These are phyloP conservation scores for Anarrhichthys ocellatus DNA, from an alignment of 2,113 vertebrate species.

Conservation along the genomic window DNA sequence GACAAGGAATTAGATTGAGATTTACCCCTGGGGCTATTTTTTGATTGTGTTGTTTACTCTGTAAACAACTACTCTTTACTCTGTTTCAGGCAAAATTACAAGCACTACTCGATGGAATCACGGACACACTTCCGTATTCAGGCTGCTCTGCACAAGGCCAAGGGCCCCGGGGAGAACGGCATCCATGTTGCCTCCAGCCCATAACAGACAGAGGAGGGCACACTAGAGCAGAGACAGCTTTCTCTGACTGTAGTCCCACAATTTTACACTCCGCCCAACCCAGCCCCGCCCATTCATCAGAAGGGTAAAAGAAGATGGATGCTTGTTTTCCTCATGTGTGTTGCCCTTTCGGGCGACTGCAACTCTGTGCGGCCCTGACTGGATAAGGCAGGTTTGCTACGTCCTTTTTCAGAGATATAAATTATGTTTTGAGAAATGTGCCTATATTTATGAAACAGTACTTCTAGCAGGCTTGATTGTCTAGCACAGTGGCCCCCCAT, in stretches of 20 bases:
- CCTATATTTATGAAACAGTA: constrained; percentile 51
- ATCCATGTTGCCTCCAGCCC: constrained; percentile 79
- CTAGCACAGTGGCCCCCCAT: constrained; percentile 23
- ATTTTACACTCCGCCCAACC: constrained; percentile 47
- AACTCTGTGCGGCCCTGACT: constrained; percentile 39
- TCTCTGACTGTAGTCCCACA: constrained; percentile 41
- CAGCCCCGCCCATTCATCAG: constrained; percentile 21
- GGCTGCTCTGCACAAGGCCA: constrained; percentile 93
- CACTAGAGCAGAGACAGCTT: constrained; percentile 44
- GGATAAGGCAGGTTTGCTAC: constrained; percentile 1
- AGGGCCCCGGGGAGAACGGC: constrained; percentile 84
- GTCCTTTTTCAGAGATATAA: constrained; percentile 25
- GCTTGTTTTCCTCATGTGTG: constrained; percentile 26
- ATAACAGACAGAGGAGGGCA: constrained; percentile 57
- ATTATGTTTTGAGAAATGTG: constrained; percentile 47
- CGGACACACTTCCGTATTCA: constrained; percentile 98
- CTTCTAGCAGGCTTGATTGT: constrained; percentile 46
- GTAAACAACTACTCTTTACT: too few relatives aligned
- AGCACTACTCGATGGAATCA: constrained; percentile 99
- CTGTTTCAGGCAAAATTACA: constrained; percentile 93
- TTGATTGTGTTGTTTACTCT: neutral
- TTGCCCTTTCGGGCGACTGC: neutral
- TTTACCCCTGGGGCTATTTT: neutral
- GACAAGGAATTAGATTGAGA: neutral
- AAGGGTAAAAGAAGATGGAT: constrained; percentile 30